Evolutionary conservation across 2,888 invertebrate genomes (phyloP), one percentile per base, ranked within the genome.

Genomic region (Microplitis manilae): DNA sequence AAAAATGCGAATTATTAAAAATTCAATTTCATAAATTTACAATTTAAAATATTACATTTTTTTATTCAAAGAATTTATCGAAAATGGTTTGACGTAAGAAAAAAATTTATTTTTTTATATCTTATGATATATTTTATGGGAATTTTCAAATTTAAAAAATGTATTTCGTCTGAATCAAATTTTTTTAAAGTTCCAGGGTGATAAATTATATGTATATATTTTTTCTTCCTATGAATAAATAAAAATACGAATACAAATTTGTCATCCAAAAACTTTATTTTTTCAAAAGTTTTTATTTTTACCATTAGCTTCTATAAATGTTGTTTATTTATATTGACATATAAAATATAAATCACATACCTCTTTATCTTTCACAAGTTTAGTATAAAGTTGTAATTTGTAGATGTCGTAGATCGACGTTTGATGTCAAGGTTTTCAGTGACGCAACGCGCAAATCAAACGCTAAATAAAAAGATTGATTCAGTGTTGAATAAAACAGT

Each of bases 401-500:
- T 13, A 50, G 68, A 62, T 68, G 64, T 15, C n/a, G 30, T 4
- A 30, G 30, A 30, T 4, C 30, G 9, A 60, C 69, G 65, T 68
- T 73, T 60, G 62, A 50, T 73, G 73, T 77, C 77, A 77, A 73
- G 77, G 77, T 40, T 64, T 73, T 30, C 9, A 73, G 61, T 50
- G 61, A 1, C 15, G 62, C 38, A 40, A 72, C 62, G 50, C 64
- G 41, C 64, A 73, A 41, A 8, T 15, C 13, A 17, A 6, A 17
- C 40, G 41, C 68, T 68, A n/a, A 50, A 41, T 8, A 64, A 62
- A 64, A 67, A 76, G 76, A 76, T 76, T 76, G 72, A 76, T 76
- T 73, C 41, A 9, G 40, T 70, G 68, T 68, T 72, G 76, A 76
- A 72, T 76, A 72, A 76, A 76, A 76, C 76, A 76, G 61, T 61